These are phyloP conservation scores for Bubalus kerabau DNA, from an alignment of 2,113 vertebrate species.

Conservation along the genomic window DNA sequence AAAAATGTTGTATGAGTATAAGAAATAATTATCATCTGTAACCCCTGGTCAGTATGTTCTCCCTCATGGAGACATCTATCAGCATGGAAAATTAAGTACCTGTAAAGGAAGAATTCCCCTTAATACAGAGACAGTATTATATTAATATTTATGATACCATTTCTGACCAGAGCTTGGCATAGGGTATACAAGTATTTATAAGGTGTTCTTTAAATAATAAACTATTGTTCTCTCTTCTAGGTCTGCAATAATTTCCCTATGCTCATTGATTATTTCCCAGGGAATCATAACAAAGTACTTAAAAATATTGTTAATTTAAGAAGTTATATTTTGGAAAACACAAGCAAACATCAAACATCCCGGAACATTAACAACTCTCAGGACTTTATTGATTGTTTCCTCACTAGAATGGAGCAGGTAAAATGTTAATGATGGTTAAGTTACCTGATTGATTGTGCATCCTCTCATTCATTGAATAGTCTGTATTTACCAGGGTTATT, in stretches of 20 bases:
- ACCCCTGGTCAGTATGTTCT: too few species aligned
- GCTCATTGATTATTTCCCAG: constrained; percentile 80
- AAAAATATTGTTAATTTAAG: neutral
- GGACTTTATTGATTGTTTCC: constrained; percentile 83
- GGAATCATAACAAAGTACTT: constrained; percentile 42
- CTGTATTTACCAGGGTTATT: neutral
- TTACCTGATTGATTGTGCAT: constrained; percentile 52
- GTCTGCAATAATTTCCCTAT: constrained; percentile 83
- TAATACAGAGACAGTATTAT: neutral
- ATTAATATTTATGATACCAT: neutral
- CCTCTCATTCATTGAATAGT: neutral
- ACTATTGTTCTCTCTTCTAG: constrained; percentile 57
- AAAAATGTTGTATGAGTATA: too few species aligned
- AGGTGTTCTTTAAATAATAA: too few species aligned
- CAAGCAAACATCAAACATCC: constrained; percentile 77
- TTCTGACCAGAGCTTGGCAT: neutral
- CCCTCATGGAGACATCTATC: too few species aligned
- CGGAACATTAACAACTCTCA: constrained; percentile 73
- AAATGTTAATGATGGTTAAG: neutral
- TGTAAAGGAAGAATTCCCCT: neutral
- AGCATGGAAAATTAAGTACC: neutral
- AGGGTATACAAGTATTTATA: too few species aligned
- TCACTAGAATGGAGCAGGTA: constrained; percentile 80
- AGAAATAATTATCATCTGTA: too few species aligned
- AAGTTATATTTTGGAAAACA: constrained; percentile 74